Conservation (phyloP, 2,113 vertebrate species). For the Hemicordylus capensis region DNA sequence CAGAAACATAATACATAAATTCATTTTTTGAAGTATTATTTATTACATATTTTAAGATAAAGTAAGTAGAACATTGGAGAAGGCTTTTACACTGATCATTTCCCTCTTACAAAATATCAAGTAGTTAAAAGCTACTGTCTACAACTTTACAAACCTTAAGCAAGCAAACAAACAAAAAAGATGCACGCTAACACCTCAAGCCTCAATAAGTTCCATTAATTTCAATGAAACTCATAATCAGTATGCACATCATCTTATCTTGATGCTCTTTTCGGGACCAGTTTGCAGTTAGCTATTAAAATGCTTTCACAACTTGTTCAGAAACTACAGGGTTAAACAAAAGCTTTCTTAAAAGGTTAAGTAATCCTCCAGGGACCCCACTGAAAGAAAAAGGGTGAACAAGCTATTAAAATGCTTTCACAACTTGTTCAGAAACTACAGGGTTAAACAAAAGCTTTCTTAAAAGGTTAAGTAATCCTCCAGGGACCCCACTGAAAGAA, state of each 20-base stretch:
- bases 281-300: conserved; percentile 18
- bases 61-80: neutral
- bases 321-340: conserved; percentile 14
- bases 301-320: neutral
- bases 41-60: neutral
- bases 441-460: conserved; percentile 25
- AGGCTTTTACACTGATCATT: neutral
- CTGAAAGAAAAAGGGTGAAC: conserved; percentile 16
- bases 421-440: neutral
- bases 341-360: conserved; percentile 37
- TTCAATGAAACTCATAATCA: neutral
- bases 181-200: neutral
- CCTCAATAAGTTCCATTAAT: neutral
- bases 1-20: too few species aligned
- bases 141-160: conserved; percentile 7
- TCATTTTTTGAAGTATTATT: too few species aligned
- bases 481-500: conserved; percentile 12
- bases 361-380: conserved; percentile 29
- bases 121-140: neutral
- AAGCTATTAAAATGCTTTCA: neutral
- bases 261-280: neutral
- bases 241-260: neutral
- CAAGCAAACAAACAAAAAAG: too few species aligned
- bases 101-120: conserved; percentile 31
- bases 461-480: conserved; percentile 47